These are phyloP conservation scores for Procambarus clarkii DNA, from an alignment of 1,140 invertebrate species.

Conservation along the genomic window DNA sequence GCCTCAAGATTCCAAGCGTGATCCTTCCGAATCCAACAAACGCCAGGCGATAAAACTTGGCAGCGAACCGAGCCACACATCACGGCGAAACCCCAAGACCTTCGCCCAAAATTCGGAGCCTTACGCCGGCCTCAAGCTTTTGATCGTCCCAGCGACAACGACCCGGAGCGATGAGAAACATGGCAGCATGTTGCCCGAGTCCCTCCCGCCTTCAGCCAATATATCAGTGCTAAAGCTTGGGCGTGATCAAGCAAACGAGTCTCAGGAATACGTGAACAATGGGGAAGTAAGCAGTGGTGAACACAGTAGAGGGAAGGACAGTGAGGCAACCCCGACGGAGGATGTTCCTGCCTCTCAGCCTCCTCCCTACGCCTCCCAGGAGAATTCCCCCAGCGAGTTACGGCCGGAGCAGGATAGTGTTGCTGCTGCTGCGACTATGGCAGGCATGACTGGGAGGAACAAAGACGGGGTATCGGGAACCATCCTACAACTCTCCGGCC, in stretches of 20 bases:
- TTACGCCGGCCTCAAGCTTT: neutral
- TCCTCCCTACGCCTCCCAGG: neutral
- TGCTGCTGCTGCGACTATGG: neutral
- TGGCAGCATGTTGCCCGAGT: neutral
- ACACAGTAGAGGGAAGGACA: no score
- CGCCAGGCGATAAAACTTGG: conserved; percentile 50
- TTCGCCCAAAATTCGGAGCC: neutral
- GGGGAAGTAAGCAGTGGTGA: neutral
- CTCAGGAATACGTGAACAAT: neutral
- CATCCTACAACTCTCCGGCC: no score
- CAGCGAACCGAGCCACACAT: conserved; percentile 17
- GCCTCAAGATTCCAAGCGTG: conserved; percentile 28
- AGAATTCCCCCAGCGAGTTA: conserved; percentile 15
- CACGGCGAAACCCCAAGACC: conserved; percentile 1
- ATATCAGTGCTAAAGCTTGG: neutral
- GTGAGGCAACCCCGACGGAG: neutral
- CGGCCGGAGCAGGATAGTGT: neutral
- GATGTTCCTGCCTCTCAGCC: neutral
- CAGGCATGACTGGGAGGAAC: neutral
- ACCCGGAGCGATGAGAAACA: neutral
- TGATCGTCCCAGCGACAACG: neutral
- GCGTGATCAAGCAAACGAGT: no score
- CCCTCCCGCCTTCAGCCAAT: neutral
- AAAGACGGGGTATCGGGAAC: neutral
- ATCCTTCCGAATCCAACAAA: conserved; percentile 38